Percentiles rank a stretch among this genome's conserved stretches.
Conservation (phyloP, 2,888 invertebrate species). For the Epirrhoe tristata region DNA sequence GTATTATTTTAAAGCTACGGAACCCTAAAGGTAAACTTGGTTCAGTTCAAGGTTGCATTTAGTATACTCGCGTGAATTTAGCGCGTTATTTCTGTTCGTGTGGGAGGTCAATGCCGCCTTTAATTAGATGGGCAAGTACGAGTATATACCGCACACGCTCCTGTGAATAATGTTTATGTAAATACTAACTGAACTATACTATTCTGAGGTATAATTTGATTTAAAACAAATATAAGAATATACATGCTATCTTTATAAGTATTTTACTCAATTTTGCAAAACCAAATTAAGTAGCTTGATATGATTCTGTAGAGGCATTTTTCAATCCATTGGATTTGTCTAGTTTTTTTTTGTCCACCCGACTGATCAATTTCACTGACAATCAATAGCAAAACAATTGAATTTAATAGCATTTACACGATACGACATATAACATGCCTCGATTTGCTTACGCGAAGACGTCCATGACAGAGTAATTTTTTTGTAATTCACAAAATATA, state of each 20-base stretch:
- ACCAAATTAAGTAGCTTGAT: too few species aligned
- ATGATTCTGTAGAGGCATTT: too few species aligned
- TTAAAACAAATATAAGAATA: not conserved
- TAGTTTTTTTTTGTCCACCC: too few species aligned
- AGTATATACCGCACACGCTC: constrained; percentile 25
- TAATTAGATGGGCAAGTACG: constrained; percentile 36
- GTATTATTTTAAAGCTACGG: not conserved
- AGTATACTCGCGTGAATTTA: constrained; percentile 40
- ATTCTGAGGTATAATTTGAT: not conserved
- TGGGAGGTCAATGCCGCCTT: constrained; percentile 41
- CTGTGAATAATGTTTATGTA: constrained; percentile 24
- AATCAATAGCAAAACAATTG: too few species aligned
- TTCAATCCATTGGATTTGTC: not conserved
- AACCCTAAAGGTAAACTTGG: constrained; percentile 4
- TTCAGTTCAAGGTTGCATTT: constrained; percentile 42
- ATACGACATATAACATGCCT: too few species aligned
- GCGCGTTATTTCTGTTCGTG: constrained; percentile 38
- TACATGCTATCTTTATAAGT: not conserved
- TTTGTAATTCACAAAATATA: not conserved
- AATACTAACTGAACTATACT: constrained; percentile 1
- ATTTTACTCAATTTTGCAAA: too few species aligned
- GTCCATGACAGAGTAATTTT: not conserved
- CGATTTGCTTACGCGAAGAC: too few species aligned
- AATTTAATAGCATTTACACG: too few species aligned
- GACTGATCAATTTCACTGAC: too few species aligned